Conservation (phyloP, 2,797 vertebrate genomes). For the Margarornis squamiger region DNA sequence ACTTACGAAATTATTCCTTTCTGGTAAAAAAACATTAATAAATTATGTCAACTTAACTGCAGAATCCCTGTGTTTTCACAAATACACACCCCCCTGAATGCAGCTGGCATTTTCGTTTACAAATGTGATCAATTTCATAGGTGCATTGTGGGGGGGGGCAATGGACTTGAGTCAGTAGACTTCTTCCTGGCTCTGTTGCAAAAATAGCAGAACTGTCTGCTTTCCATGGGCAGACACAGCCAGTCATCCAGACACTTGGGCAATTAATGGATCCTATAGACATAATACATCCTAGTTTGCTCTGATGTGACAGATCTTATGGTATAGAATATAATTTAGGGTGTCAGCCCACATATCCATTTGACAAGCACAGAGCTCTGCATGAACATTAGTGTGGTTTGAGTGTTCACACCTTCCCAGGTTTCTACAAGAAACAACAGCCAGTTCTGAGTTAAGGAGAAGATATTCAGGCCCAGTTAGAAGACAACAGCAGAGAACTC, state of each 20-base stretch:
- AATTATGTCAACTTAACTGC: background rate
- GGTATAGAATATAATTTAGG: background rate
- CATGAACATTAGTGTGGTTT: background rate
- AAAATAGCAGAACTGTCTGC: background rate
- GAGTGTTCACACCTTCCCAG: background rate
- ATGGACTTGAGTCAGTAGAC: background rate
- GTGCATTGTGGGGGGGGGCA: background rate
- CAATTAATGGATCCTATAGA: background rate
- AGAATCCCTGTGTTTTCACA: background rate
- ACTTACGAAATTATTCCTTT: background rate
- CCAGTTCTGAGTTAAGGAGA: background rate
- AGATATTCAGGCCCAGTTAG: background rate
- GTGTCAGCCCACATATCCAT: background rate
- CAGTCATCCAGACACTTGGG: background rate
- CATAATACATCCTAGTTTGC: background rate
- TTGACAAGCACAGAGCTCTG: background rate
- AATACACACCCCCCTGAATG: background rate
- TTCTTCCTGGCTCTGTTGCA: fast-evolving
- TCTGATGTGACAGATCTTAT: background rate
- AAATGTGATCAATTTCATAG: background rate
- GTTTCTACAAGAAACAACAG: background rate
- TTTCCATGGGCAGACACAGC: background rate
- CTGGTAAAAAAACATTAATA: background rate
- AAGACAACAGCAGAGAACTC: background rate
- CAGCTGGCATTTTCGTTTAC: background rate